Conservation (phyloP, 2,888 invertebrate genomes). For the Rhyacophila evoluta region DNA sequence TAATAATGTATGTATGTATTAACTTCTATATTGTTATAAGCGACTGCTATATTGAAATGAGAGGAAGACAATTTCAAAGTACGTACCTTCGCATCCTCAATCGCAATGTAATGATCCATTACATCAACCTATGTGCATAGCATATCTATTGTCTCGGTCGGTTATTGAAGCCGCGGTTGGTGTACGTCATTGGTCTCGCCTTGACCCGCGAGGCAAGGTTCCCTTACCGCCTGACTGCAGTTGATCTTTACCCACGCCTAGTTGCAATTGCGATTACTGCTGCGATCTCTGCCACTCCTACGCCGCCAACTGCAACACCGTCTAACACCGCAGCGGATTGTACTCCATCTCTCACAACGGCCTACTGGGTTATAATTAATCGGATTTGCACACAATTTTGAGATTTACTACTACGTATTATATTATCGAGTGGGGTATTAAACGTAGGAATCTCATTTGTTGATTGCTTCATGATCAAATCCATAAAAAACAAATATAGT, state of each 20-base stretch:
- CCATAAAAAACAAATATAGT: no score
- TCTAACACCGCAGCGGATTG: not conserved
- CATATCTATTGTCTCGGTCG: not conserved
- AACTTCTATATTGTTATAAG: no score
- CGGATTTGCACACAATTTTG: no score
- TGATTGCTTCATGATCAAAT: no score
- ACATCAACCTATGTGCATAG: not conserved
- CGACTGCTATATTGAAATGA: no score
- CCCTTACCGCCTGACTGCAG: not conserved
- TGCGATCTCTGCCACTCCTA: not conserved
- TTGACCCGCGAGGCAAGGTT: slow-evolving; percentile 12
- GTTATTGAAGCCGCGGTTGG: not conserved
- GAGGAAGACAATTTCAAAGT: no score
- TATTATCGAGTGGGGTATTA: no score
- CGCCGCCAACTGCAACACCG: not conserved
- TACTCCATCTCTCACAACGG: no score
- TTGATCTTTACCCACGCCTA: slow-evolving; percentile 11
- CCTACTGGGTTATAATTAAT: not conserved
- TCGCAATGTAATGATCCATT: not conserved
- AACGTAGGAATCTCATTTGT: no score
- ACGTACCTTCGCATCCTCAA: not conserved
- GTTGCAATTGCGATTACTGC: not conserved
- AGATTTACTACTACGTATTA: no score
- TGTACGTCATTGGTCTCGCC: not conserved
- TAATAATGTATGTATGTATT: no score